Conservation (phyloP, 2,888 invertebrate genomes). For the Suillia variegata region DNA sequence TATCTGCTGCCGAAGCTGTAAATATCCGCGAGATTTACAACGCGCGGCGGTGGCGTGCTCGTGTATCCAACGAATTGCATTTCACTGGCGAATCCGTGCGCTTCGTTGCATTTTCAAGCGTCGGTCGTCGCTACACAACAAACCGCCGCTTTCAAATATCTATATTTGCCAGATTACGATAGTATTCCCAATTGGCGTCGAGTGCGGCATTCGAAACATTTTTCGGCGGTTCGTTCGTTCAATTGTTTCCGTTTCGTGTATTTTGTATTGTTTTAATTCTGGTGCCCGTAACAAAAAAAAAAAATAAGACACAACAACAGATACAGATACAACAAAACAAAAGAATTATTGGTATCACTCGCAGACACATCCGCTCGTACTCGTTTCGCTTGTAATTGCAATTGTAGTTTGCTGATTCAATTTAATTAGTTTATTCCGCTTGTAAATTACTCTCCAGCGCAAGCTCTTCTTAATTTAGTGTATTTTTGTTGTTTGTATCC, state of each 20-base stretch:
- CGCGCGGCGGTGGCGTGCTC: constrained; percentile 29
- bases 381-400: neutral
- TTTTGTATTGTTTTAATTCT: neutral
- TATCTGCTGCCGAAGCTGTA: constrained; percentile 52
- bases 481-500: neutral
- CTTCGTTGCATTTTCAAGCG: constrained; percentile 11
- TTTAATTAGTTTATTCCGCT: too few species aligned
- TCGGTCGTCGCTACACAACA: constrained; percentile 3
- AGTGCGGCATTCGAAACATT: constrained; percentile 7
- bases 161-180: neutral
- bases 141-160: constrained; percentile 20
- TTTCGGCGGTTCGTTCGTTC: neutral
- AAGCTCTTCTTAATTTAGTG: too few species aligned
- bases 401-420: too few species aligned
- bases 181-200: constrained; percentile 7
- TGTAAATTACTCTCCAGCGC: too few species aligned
- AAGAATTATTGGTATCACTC: constrained; percentile 10
- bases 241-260: constrained; percentile 7
- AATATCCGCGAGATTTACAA: constrained; percentile 59
- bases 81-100: constrained; percentile 15
- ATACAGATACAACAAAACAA: neutral
- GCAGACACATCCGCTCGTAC: neutral
- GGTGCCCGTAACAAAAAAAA: neutral
- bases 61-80: constrained; percentile 11
- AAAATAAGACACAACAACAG: neutral